A percentile compares a stretch with the other conserved stretches of the same genome.
These are phyloP conservation scores for Pemphredon lugubris DNA, from an alignment of 2,888 invertebrate species.

Conservation along the genomic window DNA sequence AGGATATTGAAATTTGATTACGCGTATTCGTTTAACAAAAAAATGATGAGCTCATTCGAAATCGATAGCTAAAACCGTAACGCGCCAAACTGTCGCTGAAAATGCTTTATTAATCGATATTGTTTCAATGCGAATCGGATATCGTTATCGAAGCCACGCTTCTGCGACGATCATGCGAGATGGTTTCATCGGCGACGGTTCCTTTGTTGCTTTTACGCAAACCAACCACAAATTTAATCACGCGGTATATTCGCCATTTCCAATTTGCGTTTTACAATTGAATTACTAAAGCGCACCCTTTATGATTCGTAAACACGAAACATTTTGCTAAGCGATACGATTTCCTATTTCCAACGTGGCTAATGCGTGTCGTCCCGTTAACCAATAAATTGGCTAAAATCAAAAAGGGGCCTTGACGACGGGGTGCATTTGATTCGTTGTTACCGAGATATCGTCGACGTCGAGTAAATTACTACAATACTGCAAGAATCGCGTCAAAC, in stretches of 20 bases:
- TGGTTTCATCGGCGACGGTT: not conserved
- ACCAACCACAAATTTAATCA: conserved; percentile 18
- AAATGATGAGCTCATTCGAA: too few relatives aligned
- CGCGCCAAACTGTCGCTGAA: too few relatives aligned
- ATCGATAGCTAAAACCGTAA: too few relatives aligned
- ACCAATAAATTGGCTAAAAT: conserved; percentile 23
- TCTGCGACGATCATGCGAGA: not conserved
- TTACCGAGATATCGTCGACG: not conserved
- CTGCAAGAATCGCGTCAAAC: too few relatives aligned
- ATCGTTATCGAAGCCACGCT: not conserved
- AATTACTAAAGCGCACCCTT: conserved; percentile 22
- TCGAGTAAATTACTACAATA: not conserved
- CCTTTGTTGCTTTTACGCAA: not conserved
- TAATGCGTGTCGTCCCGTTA: conserved; percentile 16
- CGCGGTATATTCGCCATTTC: conserved; percentile 28
- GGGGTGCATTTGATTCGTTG: not conserved
- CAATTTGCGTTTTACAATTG: conserved; percentile 39
- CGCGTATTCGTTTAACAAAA: too few relatives aligned
- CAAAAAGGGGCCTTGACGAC: conserved; percentile 3
- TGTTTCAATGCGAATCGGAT: too few relatives aligned
- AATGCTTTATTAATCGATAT: too few relatives aligned
- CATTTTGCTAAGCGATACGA: conserved; percentile 29
- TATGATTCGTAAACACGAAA: conserved; percentile 40
- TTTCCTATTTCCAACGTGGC: conserved; percentile 21
- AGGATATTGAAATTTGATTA: too few relatives aligned